Percentiles rank a stretch among this genome's conserved stretches.
Conservation (phyloP, 1,140 invertebrate genomes). For the Hycleus phaleratus region DNA sequence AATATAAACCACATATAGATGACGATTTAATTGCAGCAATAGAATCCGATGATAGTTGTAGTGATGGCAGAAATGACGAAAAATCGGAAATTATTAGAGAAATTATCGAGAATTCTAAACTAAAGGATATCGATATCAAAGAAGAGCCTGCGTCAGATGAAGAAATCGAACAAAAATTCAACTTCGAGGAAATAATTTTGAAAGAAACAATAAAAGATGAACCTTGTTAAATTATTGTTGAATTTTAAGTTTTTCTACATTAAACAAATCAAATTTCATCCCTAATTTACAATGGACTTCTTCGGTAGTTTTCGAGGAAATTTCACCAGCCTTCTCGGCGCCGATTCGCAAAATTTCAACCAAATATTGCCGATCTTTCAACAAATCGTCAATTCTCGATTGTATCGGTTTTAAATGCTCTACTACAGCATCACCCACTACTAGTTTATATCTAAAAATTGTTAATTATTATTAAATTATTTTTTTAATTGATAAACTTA, state of each 20-base stretch:
- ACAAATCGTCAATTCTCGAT: slow-evolving; percentile 49
- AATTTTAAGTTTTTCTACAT: slow-evolving; percentile 12
- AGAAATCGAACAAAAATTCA: no score
- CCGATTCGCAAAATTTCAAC: slow-evolving; percentile 61
- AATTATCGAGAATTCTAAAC: no score
- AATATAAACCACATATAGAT: no score
- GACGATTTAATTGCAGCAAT: no score
- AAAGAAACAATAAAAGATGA: background rate
- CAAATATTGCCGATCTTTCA: slow-evolving; percentile 58
- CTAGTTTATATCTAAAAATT: slow-evolving; percentile 60
- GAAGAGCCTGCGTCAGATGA: no score
- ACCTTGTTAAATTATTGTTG: slow-evolving; percentile 8
- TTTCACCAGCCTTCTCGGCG: slow-evolving; percentile 55
- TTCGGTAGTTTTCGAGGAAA: slow-evolving; percentile 59
- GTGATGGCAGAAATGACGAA: no score
- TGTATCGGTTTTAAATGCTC: slow-evolving; percentile 68
- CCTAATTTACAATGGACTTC: slow-evolving; percentile 63
- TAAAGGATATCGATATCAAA: no score
- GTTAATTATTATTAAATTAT: slow-evolving; percentile 12
- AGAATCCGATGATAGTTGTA: no score
- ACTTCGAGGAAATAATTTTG: no score
- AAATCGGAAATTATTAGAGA: no score
- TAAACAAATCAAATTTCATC: slow-evolving; percentile 29
- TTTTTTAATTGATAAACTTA: slow-evolving; percentile 36
- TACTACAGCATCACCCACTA: slow-evolving; percentile 66